Base-by-base conservation (phyloP, 2,888 invertebrate species). In the Crematogaster levior region DNA sequence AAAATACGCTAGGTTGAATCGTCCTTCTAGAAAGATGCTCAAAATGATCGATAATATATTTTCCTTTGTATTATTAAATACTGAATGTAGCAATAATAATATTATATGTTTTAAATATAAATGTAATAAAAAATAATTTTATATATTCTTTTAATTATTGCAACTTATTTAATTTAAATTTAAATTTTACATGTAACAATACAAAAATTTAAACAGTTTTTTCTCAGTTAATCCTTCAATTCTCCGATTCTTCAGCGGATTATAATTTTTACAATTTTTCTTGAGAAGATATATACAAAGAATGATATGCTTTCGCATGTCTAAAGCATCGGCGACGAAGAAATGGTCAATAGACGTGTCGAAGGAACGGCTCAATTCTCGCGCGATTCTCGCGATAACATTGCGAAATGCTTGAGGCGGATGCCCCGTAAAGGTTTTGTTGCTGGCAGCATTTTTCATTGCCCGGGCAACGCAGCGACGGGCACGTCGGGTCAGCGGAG, bases 361-460 rank as follows among this genome's bases (percentile, higher is more conserved):
- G 77, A 79, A 79, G 72, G 56, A 79, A 79, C 77, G 56, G 77
- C 77, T 79, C 77, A 79, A 79, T 79, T 79, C 77, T 79, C 77
- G 77, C 77, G 56, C 68, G 77, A 77, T 77, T 30, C 70, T 12
- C 77, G 68, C 70, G 77, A 79, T 79, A 79, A 79, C 48, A 51
- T 74, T 81, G 74, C 80, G 60, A 72, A 81, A 81, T 81, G 40
- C 48, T 61, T 53, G 70, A 81, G 65, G 83, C 83, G 83, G 84
- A 86, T 77, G 85, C 79, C 82, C 70, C 72, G 74, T 81, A 86
- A 85, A 84, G 87, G 81, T 82, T 83, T 84, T 72, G 87, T 53
- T 46, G 85, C 81, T 81, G 82, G 83, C 68, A 82, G 77, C 87
- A 87, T 89, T 87, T 88, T 86, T 87, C 84, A 82, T 70, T 79